Conservation (phyloP, 2,113 vertebrate species). For the Dendrocopos noguchii region DNA sequence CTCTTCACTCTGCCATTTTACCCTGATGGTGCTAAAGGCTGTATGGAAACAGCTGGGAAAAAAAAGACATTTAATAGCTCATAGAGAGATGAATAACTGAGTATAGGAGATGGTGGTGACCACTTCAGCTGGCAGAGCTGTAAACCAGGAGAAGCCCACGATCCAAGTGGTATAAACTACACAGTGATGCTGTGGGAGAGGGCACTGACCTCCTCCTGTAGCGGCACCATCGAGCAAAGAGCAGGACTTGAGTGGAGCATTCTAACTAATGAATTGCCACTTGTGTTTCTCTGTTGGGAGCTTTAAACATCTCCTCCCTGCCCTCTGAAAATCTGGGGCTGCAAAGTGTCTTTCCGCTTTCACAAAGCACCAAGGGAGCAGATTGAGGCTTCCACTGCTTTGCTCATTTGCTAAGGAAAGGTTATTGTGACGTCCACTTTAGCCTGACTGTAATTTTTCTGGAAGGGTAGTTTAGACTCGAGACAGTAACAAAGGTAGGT, state of each 20-base stretch:
- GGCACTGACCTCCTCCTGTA: background rate
- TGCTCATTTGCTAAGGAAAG: background rate
- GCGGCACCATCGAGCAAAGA: too few species aligned
- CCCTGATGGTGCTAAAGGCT: background rate
- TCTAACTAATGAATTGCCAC: background rate
- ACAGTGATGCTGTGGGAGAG: accelerated
- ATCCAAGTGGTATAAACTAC: accelerated
- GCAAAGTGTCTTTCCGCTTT: background rate
- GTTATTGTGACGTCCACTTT: background rate
- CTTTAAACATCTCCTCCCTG: background rate
- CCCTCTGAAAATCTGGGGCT: background rate
- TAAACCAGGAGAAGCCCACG: accelerated
- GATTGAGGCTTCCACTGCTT: background rate
- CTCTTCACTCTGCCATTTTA: background rate
- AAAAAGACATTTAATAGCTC: background rate
- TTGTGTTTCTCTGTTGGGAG: accelerated
- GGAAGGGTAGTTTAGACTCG: background rate
- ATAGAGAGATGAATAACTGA: background rate
- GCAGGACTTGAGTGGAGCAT: background rate
- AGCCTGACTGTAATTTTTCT: background rate
- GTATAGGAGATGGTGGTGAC: background rate
- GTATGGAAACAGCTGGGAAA: background rate
- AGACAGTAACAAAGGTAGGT: background rate
- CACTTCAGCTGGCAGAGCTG: background rate
- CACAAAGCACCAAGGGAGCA: accelerated